A percentile compares a stretch with the other conserved stretches of the same genome.
phyloP scores from a whole-genome alignment of 2,113 vertebrate genomes.

The Anser brachyrhynchus region DNA sequence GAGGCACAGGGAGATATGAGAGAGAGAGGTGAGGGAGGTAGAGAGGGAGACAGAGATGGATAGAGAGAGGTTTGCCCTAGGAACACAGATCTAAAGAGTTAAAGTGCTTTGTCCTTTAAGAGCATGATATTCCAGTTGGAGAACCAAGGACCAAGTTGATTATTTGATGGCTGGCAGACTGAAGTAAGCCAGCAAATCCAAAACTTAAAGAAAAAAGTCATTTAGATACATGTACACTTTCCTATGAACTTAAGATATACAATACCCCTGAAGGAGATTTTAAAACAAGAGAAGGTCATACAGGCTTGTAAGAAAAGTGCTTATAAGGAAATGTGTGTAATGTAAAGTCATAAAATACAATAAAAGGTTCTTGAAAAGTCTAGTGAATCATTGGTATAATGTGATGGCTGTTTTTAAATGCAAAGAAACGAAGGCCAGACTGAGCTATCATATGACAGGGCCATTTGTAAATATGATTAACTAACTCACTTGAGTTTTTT shows the following conservation, averaged over 20 bases:
- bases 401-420: neutral
- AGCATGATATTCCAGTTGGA: neutral
- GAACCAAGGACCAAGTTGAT: neutral
- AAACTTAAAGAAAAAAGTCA: neutral
- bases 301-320: neutral
- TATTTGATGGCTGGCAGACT: neutral
- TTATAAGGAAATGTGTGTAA: neutral
- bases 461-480: conserved; percentile 41
- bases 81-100: neutral
- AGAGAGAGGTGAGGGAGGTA: neutral
- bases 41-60: neutral
- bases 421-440: neutral
- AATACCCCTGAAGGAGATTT: neutral
- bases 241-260: neutral
- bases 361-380: neutral
- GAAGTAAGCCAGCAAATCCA: neutral
- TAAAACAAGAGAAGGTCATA: neutral
- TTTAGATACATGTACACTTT: rapidly evolving
- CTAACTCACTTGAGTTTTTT: conserved; percentile 12
- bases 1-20: rapidly evolving
- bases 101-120: neutral
- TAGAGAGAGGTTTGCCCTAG: neutral
- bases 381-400: neutral
- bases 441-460: neutral
- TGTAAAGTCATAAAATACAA: neutral